phyloP scores from a whole-genome alignment of 2,888 invertebrate species.

The Epiblema foenella region DNA sequence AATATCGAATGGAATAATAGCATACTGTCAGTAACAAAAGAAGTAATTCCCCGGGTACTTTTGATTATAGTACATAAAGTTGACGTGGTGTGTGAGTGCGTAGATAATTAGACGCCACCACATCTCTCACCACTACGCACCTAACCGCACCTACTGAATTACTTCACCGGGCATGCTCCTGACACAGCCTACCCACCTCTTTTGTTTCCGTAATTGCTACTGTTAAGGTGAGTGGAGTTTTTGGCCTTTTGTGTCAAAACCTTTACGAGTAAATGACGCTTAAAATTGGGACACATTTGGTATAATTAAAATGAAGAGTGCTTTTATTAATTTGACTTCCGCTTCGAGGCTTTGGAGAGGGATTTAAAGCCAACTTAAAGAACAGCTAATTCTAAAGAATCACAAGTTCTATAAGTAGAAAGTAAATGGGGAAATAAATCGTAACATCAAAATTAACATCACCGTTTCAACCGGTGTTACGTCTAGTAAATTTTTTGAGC shows the following conservation, averaged over 20 bases:
- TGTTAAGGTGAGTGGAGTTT: slow-evolving; percentile 42
- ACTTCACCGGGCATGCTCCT: slow-evolving; percentile 39
- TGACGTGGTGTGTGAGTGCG: slow-evolving; percentile 9
- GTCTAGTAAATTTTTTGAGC: too few relatives aligned
- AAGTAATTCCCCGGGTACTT: too few relatives aligned
- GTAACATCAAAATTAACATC: too few relatives aligned
- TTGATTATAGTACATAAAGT: neutral
- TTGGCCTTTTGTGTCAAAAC: slow-evolving; percentile 38
- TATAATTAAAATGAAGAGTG: slow-evolving; percentile 13
- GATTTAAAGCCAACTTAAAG: neutral
- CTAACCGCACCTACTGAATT: slow-evolving; percentile 36
- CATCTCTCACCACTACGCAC: slow-evolving; percentile 17
- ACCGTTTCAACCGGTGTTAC: too few relatives aligned
- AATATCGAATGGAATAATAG: too few relatives aligned
- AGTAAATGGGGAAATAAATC: too few relatives aligned
- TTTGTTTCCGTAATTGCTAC: slow-evolving; percentile 48
- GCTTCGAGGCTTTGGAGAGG: neutral
- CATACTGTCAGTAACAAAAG: too few relatives aligned
- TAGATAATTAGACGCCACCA: slow-evolving; percentile 20
- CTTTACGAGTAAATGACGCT: slow-evolving; percentile 26
- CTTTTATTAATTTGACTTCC: slow-evolving; percentile 2
- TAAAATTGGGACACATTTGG: slow-evolving; percentile 29
- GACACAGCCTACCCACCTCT: slow-evolving; percentile 44
- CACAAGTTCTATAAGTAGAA: neutral
- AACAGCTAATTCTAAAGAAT: neutral